Conservation (phyloP, 1,140 invertebrate species). For the Adoxophyes honmai region DNA sequence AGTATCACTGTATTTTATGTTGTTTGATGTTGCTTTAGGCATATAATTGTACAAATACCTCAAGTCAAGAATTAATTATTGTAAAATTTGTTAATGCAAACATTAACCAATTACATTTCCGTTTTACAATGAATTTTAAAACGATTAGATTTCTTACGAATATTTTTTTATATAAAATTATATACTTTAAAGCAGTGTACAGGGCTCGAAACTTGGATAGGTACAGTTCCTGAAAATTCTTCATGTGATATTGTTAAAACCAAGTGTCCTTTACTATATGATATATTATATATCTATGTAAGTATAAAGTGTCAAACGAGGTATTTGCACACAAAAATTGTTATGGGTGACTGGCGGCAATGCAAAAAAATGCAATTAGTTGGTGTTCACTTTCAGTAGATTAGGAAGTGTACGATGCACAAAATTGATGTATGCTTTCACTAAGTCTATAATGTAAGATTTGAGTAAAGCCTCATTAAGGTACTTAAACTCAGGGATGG, state of each 20-base stretch:
- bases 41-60: constrained; percentile 6
- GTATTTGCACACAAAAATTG: constrained; percentile 12
- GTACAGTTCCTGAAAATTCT: background rate
- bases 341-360: background rate
- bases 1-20: constrained; percentile 1
- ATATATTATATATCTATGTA: background rate
- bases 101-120: too few relatives aligned
- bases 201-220: background rate
- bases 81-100: too few relatives aligned
- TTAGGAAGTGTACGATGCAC: constrained; percentile 28
- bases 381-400: constrained; percentile 30
- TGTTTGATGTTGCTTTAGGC: constrained; percentile 6
- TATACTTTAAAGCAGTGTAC: background rate
- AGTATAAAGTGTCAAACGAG: background rate
- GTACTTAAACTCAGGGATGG: constrained; percentile 10
- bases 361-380: constrained; percentile 26
- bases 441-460: background rate
- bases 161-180: too few relatives aligned
- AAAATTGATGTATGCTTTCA: constrained; percentile 14
- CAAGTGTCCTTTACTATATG: background rate
- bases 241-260: background rate
- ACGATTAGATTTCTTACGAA: too few relatives aligned
- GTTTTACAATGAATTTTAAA: too few relatives aligned
- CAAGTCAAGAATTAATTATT: background rate
- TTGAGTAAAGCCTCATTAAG: constrained; percentile 1